These are phyloP conservation scores for Hyles euphorbiae DNA, from an alignment of 1,140 invertebrate species.

Conservation along the genomic window DNA sequence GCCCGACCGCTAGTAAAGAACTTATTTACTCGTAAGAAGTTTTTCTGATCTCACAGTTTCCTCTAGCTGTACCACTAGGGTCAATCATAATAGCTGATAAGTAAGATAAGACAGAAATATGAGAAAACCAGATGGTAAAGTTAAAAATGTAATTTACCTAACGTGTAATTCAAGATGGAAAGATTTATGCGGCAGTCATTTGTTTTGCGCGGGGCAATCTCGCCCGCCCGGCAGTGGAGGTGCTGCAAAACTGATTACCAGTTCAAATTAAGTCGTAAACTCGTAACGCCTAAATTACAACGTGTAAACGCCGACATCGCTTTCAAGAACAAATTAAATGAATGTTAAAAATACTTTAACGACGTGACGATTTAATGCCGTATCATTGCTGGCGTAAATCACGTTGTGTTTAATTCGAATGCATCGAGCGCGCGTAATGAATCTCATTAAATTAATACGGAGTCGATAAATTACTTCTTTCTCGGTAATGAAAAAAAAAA, in stretches of 20 bases:
- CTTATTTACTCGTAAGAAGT: too few species aligned
- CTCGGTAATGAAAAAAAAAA: too few species aligned
- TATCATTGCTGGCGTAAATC: too few species aligned
- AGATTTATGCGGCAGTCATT: constrained; percentile 45
- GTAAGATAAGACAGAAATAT: constrained; percentile 5
- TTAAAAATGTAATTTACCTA: constrained; percentile 19
- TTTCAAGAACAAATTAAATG: constrained; percentile 23
- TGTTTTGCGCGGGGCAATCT: constrained; percentile 57
- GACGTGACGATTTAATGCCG: too few species aligned
- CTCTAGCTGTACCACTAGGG: too few species aligned
- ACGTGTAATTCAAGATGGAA: constrained; percentile 40
- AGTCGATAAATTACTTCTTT: too few species aligned
- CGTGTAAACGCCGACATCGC: constrained; percentile 45
- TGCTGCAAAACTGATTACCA: constrained; percentile 66
- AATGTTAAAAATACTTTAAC: constrained; percentile 12
- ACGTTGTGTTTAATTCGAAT: too few species aligned
- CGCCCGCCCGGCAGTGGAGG: constrained; percentile 35
- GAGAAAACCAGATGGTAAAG: constrained; percentile 17
- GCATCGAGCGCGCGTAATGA: too few species aligned
- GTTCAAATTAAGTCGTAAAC: constrained; percentile 69
- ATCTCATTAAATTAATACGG: too few species aligned
- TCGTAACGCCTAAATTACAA: constrained; percentile 53
- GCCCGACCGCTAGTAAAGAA: too few species aligned
- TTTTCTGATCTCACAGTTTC: too few species aligned
- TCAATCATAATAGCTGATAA: too few species aligned